A percentile compares a stretch with the other conserved stretches of the same genome.
phyloP scores from a whole-genome alignment of 2,888 invertebrate species.

The Galerucella calmariensis region DNA sequence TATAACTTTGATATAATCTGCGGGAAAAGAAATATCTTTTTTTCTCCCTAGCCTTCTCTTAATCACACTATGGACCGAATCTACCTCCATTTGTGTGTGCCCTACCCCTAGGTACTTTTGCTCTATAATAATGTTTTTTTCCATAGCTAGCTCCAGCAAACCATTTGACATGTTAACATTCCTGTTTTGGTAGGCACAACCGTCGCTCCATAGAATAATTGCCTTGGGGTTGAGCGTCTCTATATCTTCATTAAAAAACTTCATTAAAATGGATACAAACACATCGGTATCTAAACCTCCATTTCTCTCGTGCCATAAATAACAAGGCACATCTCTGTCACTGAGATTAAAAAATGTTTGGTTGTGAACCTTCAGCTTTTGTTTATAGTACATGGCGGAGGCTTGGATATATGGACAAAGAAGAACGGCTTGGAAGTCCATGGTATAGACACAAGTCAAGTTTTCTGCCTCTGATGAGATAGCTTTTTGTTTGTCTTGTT shows the following conservation, averaged over 20 bases:
- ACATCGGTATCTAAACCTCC: background rate
- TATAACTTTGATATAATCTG: background rate
- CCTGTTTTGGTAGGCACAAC: no score
- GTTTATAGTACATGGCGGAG: conserved; percentile 38
- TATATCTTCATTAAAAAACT: no score
- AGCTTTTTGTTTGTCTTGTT: conserved; percentile 24
- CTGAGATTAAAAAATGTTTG: conserved; percentile 32
- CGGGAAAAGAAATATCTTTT: background rate
- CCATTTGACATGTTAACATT: no score
- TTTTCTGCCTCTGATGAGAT: background rate
- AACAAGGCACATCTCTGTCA: conserved; percentile 36
- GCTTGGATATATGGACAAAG: conserved; percentile 35
- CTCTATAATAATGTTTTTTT: no score
- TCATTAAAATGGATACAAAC: no score
- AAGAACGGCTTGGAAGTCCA: conserved; percentile 41
- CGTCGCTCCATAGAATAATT: no score
- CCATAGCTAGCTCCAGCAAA: no score
- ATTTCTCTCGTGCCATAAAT: conserved; percentile 35
- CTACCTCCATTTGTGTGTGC: background rate
- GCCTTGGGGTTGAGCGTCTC: no score
- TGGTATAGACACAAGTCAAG: conserved; percentile 29
- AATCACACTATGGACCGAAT: background rate
- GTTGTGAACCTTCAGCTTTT: conserved; percentile 40
- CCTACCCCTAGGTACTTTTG: background rate
- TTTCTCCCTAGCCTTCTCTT: background rate